Percentiles rank a stretch among this genome's conserved stretches.
These are phyloP conservation scores for Gila robusta DNA, from an alignment of 2,797 vertebrate genomes.

Conservation along the genomic window DNA sequence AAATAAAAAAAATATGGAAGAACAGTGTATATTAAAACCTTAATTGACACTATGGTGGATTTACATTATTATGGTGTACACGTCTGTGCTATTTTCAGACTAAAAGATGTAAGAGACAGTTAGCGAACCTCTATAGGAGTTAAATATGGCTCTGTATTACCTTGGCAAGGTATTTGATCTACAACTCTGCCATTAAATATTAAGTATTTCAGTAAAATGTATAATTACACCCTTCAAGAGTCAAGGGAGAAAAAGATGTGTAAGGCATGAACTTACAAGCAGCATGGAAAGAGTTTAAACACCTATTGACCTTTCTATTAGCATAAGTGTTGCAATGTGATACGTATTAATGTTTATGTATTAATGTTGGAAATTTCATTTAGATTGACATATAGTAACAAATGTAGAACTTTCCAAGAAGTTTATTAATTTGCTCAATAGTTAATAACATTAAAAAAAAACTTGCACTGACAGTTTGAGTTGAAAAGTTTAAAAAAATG, in stretches of 20 bases:
- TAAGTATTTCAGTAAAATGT: background rate
- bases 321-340: background rate
- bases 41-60: background rate
- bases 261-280: background rate
- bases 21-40: background rate
- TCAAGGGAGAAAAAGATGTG: background rate
- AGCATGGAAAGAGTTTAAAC: background rate
- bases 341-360: background rate
- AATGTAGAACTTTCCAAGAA: background rate
- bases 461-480: background rate
- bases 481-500: background rate
- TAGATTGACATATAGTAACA: background rate
- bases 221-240: background rate
- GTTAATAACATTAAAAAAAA: background rate
- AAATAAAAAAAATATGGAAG: too few species aligned
- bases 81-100: background rate
- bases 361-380: background rate
- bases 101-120: background rate
- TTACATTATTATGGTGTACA: background rate
- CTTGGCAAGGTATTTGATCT: conserved; percentile 16
- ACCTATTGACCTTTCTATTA: background rate
- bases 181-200: background rate
- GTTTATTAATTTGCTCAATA: background rate
- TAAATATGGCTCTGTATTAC: background rate
- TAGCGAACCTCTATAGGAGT: background rate